Base-by-base conservation (phyloP, 2,113 vertebrate species). In the Mionectes macconnelli region DNA sequence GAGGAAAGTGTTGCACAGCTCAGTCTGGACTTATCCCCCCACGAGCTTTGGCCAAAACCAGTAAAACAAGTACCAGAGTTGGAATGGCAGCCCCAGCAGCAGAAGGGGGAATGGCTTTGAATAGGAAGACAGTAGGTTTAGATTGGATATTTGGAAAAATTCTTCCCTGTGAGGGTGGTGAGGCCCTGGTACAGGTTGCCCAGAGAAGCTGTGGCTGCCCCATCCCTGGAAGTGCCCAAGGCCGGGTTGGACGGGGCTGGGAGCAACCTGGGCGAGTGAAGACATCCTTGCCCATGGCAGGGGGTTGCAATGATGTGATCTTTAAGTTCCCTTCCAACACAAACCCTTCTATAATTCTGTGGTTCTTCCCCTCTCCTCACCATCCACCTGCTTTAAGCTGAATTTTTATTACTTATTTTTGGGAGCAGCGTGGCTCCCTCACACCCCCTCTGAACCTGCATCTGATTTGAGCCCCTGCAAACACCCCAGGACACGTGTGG, bases 391-490 rank as follows among this genome's bases (percentile, higher is more conserved):
- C 50, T 82, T 63, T 49, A 60, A 52, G 9, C 1, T 21, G 18
- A 23, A 1, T 6, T 64, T 64, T 35, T 20, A 35, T 30, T 9
- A 3, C 2, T 20, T n/a, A 15, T 11, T 21, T 63, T 66, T 14
- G 30, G 57, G n/a, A 70, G 21, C n/a, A 55, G 1, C 0, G 0
- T n/a, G 35, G 28, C 7, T 77, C 4, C 20, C 11, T 6, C 13
- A 8, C 13, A 8, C 8, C 35, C 14, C 9, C 28, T 72, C 47
- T 17, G 22, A 87, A 53, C 19, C 10, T 50, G 16, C 22, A 11
- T 49, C 55, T 53, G 52, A 68, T 25, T 20, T n/a, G 53, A 44
- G 17, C 16, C 50, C 49, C 50, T 47, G 13, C 15, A 59, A 68
- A 87, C 42, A 14, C 12, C 16, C 20, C 47, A 14, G 20, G 7